A percentile compares a stretch with the other conserved stretches of the same genome.
phyloP scores from a whole-genome alignment of 2,888 invertebrate genomes.

The Nysson spinosus region DNA sequence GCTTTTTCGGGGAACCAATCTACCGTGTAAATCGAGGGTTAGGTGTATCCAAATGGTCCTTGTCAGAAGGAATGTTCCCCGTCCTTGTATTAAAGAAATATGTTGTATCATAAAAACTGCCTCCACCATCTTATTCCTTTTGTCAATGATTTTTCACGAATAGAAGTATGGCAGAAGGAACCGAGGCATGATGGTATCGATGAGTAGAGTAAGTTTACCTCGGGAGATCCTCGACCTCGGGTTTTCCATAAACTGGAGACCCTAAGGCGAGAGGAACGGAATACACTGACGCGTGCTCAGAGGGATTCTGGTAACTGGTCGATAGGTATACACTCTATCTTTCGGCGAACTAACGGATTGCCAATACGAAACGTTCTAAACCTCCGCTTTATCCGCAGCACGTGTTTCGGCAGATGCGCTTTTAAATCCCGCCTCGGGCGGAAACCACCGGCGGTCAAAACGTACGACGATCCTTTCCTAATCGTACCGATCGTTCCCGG shows the following conservation, averaged over 20 bases:
- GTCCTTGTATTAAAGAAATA: too few species aligned
- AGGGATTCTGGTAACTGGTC: constrained; percentile 45
- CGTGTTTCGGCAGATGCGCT: constrained; percentile 69
- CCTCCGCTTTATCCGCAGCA: constrained; percentile 63
- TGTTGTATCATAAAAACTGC: too few species aligned
- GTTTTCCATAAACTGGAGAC: constrained; percentile 38
- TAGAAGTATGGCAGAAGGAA: background rate
- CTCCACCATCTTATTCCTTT: too few species aligned
- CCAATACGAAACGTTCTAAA: constrained; percentile 43
- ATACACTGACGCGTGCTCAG: constrained; percentile 41
- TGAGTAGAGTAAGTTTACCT: constrained; percentile 15
- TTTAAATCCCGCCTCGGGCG: constrained; percentile 65
- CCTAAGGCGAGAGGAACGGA: constrained; percentile 19
- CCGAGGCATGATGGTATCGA: background rate
- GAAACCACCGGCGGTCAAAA: constrained; percentile 32
- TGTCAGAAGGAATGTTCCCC: too few species aligned
- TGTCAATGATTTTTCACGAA: background rate
- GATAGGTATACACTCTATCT: constrained; percentile 49
- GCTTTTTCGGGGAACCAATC: too few species aligned
- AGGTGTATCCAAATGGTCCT: too few species aligned
- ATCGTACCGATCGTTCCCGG: background rate
- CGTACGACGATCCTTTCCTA: constrained; percentile 10
- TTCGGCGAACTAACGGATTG: constrained; percentile 57
- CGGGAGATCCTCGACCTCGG: constrained; percentile 28
- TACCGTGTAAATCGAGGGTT: too few species aligned